These are phyloP conservation scores for Crocuta crocuta DNA, from an alignment of 2,113 vertebrate genomes.

Conservation along the genomic window DNA sequence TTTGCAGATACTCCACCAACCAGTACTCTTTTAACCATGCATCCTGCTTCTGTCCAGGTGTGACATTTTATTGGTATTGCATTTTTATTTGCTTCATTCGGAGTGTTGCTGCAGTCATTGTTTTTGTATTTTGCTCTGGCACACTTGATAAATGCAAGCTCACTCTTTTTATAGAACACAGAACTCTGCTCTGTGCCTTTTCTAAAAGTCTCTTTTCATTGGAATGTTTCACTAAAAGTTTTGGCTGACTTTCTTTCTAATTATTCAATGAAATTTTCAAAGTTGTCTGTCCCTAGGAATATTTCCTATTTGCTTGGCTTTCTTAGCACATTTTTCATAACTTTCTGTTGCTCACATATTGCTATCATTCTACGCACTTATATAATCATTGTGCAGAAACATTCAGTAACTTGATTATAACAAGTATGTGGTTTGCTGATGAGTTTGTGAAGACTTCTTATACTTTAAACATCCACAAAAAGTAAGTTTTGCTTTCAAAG, in stretches of 20 bases:
- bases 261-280: conserved; percentile 59
- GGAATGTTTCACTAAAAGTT: conserved; percentile 69
- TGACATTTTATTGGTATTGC: conserved; percentile 92
- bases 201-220: conserved; percentile 70
- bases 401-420: conserved; percentile 65
- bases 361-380: conserved; percentile 80
- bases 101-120: conserved; percentile 81
- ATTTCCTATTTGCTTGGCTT: conserved; percentile 81
- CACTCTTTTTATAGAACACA: conserved; percentile 64
- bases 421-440: conserved; percentile 70
- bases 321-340: conserved; percentile 82
- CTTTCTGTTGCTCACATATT: conserved; percentile 85
- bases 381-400: conserved; percentile 79
- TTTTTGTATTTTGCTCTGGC: conserved; percentile 80
- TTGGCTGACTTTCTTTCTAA: conserved; percentile 69
- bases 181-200: conserved; percentile 66
- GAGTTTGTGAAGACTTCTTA: conserved; percentile 73
- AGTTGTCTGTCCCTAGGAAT: conserved; percentile 65
- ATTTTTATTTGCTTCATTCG: conserved; percentile 89
- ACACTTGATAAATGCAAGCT: conserved; percentile 77
- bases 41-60: conserved; percentile 99
- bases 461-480: conserved; percentile 70
- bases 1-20: conserved; percentile 99
- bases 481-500: conserved; percentile 82
- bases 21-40: conserved; percentile 96